phyloP scores from a whole-genome alignment of 1,140 invertebrate species.

The Drosophila arizonae region DNA sequence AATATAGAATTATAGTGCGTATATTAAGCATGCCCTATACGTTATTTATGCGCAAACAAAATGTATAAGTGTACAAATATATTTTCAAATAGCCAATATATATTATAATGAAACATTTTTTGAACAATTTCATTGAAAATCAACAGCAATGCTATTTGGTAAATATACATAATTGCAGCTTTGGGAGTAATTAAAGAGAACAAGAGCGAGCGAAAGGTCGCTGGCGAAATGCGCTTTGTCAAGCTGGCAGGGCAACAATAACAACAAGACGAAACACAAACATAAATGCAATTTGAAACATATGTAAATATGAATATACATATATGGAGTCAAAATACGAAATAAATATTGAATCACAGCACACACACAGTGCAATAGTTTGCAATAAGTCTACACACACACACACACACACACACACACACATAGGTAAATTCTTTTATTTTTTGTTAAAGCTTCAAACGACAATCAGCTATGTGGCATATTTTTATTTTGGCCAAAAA shows the following conservation, averaged over 20 bases:
- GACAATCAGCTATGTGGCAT: neutral
- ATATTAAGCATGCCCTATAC: too few species aligned
- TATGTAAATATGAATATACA: too few species aligned
- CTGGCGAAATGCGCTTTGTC: slow-evolving; percentile 19
- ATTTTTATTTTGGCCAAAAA: too few species aligned
- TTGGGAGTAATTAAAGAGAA: slow-evolving; percentile 44
- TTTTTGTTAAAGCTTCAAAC: neutral
- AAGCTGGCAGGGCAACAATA: neutral
- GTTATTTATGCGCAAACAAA: too few species aligned
- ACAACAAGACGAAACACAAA: neutral
- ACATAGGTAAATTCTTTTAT: slow-evolving; percentile 2
- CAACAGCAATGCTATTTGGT: slow-evolving; percentile 30
- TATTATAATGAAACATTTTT: slow-evolving; percentile 65
- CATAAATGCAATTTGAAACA: neutral
- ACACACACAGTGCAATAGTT: slow-evolving; percentile 22
- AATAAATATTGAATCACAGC: slow-evolving; percentile 45
- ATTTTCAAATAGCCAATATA: neutral
- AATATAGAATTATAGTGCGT: too few species aligned
- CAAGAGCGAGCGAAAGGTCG: slow-evolving; percentile 9
- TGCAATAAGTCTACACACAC: slow-evolving; percentile 13
- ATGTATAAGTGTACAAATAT: too few species aligned
- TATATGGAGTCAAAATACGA: slow-evolving; percentile 24
- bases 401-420: neutral
- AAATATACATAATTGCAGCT: slow-evolving; percentile 31
- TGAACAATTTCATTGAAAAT: slow-evolving; percentile 61